A percentile compares a stretch with the other conserved stretches of the same genome.
Conservation (phyloP, 2,113 vertebrate genomes). For the Sturnus vulgaris region DNA sequence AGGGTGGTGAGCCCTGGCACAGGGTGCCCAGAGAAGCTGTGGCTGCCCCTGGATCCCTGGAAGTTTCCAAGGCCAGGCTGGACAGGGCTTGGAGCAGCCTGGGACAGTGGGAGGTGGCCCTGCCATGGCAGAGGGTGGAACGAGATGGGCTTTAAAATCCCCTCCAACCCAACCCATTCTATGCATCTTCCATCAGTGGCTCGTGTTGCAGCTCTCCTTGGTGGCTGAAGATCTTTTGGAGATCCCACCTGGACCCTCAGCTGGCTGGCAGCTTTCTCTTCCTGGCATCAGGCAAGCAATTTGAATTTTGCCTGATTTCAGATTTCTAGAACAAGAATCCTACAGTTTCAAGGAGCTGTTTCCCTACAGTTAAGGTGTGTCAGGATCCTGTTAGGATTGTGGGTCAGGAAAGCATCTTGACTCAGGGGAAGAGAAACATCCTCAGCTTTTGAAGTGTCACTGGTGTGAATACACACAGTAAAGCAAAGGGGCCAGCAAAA, state of each 20-base stretch:
- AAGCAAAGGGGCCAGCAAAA: background rate
- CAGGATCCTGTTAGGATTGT: background rate
- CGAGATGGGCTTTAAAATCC: fast-evolving
- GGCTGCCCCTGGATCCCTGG: background rate
- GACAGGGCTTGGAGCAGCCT: fast-evolving
- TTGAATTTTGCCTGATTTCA: background rate
- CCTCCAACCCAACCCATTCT: background rate
- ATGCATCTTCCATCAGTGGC: background rate
- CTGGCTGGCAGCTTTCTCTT: background rate
- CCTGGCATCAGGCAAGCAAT: background rate
- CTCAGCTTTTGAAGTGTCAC: background rate
- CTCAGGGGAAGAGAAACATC: background rate
- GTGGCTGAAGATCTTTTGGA: background rate
- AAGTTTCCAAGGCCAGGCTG: background rate
- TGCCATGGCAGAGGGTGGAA: background rate
- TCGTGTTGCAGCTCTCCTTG: background rate
- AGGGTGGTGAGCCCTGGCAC: background rate
- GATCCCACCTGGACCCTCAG: background rate
- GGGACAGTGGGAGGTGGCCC: background rate
- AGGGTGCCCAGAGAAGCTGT: background rate
- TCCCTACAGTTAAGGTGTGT: background rate
- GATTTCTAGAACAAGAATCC: background rate
- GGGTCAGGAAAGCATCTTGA: background rate
- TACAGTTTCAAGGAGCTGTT: background rate
- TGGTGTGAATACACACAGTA: background rate